Percentiles rank a stretch among this genome's conserved stretches.
Conservation (phyloP, 2,113 vertebrate species). For the Channa argus region DNA sequence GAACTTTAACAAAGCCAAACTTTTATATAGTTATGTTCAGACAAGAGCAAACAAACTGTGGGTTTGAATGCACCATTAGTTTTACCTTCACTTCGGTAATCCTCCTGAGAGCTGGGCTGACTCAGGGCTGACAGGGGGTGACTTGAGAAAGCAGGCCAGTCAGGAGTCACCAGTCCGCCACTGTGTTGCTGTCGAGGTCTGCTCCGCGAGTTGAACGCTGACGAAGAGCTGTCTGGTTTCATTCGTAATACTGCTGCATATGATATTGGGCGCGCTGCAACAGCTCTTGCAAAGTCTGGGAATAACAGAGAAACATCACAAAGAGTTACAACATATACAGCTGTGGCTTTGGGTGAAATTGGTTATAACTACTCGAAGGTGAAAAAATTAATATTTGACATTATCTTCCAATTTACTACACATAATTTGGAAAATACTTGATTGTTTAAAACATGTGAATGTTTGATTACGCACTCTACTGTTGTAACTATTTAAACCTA, state of each 20-base stretch:
- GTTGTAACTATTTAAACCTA: background rate
- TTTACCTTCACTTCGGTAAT: conserved; percentile 90
- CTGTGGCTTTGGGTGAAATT: background rate
- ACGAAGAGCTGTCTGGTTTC: conserved; percentile 87
- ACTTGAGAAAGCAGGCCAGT: conserved; percentile 85
- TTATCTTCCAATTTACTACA: too few relatives aligned
- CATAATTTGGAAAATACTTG: too few relatives aligned
- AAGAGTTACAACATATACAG: background rate
- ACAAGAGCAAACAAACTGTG: conserved; percentile 45
- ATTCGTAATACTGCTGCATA: conserved; percentile 90
- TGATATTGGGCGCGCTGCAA: conserved; percentile 86
- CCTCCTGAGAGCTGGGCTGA: conserved; percentile 87
- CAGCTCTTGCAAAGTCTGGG: conserved; percentile 86
- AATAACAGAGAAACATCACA: conserved; percentile 1
- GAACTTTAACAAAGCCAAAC: conserved; percentile 17
- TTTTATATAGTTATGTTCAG: conserved; percentile 13
- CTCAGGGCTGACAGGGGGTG: conserved; percentile 84
- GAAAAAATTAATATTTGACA: background rate
- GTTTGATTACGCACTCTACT: too few relatives aligned
- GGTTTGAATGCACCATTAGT: conserved; percentile 44
- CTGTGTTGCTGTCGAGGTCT: conserved; percentile 83
- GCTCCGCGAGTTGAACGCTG: conserved; percentile 83
- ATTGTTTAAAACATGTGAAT: too few relatives aligned
- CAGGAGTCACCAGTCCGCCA: conserved; percentile 76
- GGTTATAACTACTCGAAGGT: background rate